Conservation (phyloP, 1,140 invertebrate species). For the Solenopsis invicta region DNA sequence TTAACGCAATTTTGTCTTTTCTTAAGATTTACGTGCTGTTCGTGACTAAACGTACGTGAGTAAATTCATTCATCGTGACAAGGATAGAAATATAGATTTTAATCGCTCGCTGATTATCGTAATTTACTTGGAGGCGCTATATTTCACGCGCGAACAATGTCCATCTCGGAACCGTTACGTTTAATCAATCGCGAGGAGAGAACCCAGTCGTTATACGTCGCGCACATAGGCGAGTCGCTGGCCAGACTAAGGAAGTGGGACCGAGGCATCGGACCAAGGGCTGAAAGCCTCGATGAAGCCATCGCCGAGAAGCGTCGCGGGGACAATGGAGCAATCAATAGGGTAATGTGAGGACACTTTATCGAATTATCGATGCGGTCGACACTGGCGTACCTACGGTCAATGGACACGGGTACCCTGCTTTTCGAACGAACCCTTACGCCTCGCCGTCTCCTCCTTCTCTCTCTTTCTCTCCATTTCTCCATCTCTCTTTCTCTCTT, state of each 20-base stretch:
- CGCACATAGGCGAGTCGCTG: slow-evolving; percentile 75
- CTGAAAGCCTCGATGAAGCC: slow-evolving; percentile 79
- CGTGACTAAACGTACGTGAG: neutral
- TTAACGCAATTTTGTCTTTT: neutral
- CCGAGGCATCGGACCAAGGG: slow-evolving; percentile 71
- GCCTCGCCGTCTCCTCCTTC: neutral
- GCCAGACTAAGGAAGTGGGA: slow-evolving; percentile 73
- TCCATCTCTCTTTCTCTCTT: slow-evolving; percentile 32
- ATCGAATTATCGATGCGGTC: slow-evolving; percentile 86
- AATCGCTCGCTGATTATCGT: neutral
- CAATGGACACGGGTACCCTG: slow-evolving; percentile 79
- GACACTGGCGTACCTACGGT: slow-evolving; percentile 80
- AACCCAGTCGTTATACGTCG: slow-evolving; percentile 63
- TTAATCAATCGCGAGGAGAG: slow-evolving; percentile 58
- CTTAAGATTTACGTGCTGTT: neutral
- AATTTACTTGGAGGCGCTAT: slow-evolving; percentile 2
- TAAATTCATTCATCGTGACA: neutral
- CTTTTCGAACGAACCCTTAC: slow-evolving; percentile 76
- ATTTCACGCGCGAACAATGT: slow-evolving; percentile 53
- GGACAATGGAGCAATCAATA: slow-evolving; percentile 87
- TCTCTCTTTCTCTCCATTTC: slow-evolving; percentile 49
- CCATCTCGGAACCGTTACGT: slow-evolving; percentile 18
- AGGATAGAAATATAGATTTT: slow-evolving; percentile 1
- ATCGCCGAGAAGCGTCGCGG: slow-evolving; percentile 76
- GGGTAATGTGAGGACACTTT: slow-evolving; percentile 86